Percentiles rank a stretch among this genome's conserved stretches.
These are phyloP conservation scores for Nemotelus pantherinus DNA, from an alignment of 2,888 invertebrate species.

Conservation along the genomic window DNA sequence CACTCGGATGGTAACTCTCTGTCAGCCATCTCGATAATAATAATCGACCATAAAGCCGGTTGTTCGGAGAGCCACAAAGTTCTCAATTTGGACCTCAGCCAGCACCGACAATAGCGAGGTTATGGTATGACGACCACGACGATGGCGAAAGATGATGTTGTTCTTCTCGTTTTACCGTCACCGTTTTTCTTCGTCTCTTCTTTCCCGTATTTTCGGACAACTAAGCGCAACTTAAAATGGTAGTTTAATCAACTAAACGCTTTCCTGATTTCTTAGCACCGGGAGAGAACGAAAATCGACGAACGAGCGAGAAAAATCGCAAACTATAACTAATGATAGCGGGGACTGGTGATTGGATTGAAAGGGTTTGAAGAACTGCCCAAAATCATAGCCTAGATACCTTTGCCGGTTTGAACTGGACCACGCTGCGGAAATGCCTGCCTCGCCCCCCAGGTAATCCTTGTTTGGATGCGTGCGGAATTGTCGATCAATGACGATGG, in stretches of 20 bases:
- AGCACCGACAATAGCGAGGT: no score
- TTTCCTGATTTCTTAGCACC: slow-evolving; percentile 9
- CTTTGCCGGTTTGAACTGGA: slow-evolving; percentile 14
- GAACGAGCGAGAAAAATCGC: slow-evolving; percentile 12
- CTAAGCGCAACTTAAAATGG: neutral
- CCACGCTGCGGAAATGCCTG: neutral
- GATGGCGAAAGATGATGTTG: neutral
- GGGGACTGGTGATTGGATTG: neutral
- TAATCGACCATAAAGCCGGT: slow-evolving; percentile 7
- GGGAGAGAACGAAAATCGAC: neutral
- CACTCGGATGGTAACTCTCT: slow-evolving; percentile 20
- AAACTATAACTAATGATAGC: slow-evolving; percentile 21
- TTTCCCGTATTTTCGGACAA: slow-evolving; percentile 2
- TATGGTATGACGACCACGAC: neutral
- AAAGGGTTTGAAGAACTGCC: neutral
- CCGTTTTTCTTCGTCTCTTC: slow-evolving; percentile 35
- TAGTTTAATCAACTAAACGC: slow-evolving; percentile 24
- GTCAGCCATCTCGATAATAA: neutral
- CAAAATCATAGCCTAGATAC: neutral
- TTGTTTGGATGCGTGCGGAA: neutral
- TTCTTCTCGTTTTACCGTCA: slow-evolving; percentile 39
- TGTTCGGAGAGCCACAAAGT: neutral
- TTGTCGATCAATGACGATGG: neutral
- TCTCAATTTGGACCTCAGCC: neutral
- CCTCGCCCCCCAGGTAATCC: slow-evolving; percentile 29